These are phyloP conservation scores for Drosophila funebris DNA, from an alignment of 1,140 invertebrate species.

Conservation along the genomic window DNA sequence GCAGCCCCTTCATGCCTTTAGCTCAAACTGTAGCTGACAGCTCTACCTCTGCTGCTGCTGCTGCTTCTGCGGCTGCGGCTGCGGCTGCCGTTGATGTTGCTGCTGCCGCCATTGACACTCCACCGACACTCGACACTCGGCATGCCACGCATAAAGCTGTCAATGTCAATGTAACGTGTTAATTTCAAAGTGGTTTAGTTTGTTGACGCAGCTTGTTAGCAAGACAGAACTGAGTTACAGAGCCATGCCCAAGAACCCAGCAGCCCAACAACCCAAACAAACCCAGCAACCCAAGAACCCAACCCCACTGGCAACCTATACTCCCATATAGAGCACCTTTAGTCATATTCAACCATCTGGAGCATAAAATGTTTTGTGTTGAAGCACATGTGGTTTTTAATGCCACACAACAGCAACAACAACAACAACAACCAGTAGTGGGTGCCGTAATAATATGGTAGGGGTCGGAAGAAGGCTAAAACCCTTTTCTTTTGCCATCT, in stretches of 20 bases:
- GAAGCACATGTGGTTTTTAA: conserved; percentile 71
- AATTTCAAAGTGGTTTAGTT: conserved; percentile 82
- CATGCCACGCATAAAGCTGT: conserved; percentile 78
- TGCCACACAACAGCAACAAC: conserved; percentile 47
- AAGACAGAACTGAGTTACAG: conserved; percentile 23
- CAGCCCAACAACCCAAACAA: too few relatives aligned
- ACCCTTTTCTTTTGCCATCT: conserved; percentile 25
- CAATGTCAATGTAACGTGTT: conserved; percentile 82
- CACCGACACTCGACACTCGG: conserved; percentile 61
- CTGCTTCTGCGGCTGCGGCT: not conserved
- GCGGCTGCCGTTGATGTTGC: conserved; percentile 13
- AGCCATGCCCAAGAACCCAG: conserved; percentile 9
- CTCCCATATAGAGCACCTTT: conserved; percentile 7
- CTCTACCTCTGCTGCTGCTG: conserved; percentile 11
- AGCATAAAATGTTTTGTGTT: conserved; percentile 57
- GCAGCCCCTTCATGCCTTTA: conserved; percentile 34
- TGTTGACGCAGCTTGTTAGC: conserved; percentile 77
- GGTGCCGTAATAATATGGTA: not conserved
- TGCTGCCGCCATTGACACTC: conserved; percentile 12
- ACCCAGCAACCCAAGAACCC: conserved; percentile 6
- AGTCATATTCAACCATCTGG: conserved; percentile 28
- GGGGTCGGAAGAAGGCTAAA: not conserved
- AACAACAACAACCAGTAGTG: too few relatives aligned
- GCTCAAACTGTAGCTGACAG: conserved; percentile 59
- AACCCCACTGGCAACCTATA: conserved; percentile 32